phyloP scores from a whole-genome alignment of 2,888 invertebrate species.

The Tachina grossa region DNA sequence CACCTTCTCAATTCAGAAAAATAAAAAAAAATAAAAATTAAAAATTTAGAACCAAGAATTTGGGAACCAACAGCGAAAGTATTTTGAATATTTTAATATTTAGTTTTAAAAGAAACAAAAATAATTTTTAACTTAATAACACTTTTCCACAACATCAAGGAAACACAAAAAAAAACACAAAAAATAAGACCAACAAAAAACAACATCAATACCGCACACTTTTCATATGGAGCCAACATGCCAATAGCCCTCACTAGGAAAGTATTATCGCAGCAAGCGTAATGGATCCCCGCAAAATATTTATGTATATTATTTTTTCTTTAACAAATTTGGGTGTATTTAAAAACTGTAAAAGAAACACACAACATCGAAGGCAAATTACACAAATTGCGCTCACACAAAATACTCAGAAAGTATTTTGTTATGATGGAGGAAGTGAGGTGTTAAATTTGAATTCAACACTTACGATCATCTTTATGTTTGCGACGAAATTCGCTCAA shows the following conservation, averaged over 20 bases:
- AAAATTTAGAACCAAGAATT: neutral
- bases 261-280: conserved; percentile 61
- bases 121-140: conserved; percentile 67
- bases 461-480: conserved; percentile 87
- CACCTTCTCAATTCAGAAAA: conserved; percentile 3
- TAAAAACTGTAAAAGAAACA: conserved; percentile 70
- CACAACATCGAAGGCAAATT: conserved; percentile 80
- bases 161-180: conserved; percentile 74
- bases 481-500: conserved; percentile 85
- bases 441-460: conserved; percentile 74
- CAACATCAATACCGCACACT: conserved; percentile 59
- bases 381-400: conserved; percentile 53
- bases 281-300: conserved; percentile 44
- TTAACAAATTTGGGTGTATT: conserved; percentile 17
- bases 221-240: conserved; percentile 67
- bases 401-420: conserved; percentile 37
- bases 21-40: neutral
- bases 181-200: conserved; percentile 50
- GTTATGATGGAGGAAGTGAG: conserved; percentile 36
- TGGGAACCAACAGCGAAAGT: neutral
- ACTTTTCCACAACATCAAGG: conserved; percentile 82
- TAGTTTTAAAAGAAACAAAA: conserved; percentile 59
- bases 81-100: conserved; percentile 7
- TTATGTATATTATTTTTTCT: neutral
- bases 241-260: conserved; percentile 62